Conservation (phyloP, 2,888 invertebrate species). For the Cephus pulcher region DNA sequence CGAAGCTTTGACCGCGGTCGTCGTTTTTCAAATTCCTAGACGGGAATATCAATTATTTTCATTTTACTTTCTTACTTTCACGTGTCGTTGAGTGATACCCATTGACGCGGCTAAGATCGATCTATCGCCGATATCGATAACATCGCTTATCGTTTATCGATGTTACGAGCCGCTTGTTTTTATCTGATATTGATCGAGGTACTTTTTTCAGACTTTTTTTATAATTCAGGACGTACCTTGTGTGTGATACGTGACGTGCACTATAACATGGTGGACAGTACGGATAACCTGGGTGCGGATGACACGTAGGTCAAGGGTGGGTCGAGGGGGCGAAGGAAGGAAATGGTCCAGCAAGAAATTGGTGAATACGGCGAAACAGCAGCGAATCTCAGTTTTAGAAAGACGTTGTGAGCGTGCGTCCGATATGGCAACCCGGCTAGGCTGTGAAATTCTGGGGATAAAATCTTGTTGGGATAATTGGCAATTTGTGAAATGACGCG, state of each 20-base stretch:
- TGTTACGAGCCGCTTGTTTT: too few species aligned
- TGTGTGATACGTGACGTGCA: too few species aligned
- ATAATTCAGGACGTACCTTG: not conserved
- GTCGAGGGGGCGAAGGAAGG: too few species aligned
- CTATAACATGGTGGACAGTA: too few species aligned
- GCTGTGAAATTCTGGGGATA: not conserved
- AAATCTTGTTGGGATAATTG: slow-evolving; percentile 40
- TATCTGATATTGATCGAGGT: too few species aligned
- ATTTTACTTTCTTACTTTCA: not conserved
- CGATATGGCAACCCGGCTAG: not conserved
- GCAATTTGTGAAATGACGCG: slow-evolving; percentile 40
- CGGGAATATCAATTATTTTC: not conserved
- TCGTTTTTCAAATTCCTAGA: not conserved
- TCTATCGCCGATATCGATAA: not conserved
- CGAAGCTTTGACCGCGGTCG: not conserved
- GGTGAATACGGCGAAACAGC: not conserved
- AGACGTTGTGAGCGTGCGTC: not conserved
- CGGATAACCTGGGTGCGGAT: not conserved
- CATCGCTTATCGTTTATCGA: too few species aligned
- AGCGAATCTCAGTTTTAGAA: not conserved
- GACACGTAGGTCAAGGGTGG: not conserved
- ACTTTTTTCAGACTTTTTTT: not conserved
- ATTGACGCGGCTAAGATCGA: slow-evolving; percentile 28
- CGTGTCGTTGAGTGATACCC: too few species aligned
- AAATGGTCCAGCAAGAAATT: not conserved